Evolutionary conservation across 2,888 invertebrate species (phyloP), one percentile per base, ranked within the genome.

Genomic region (Stenchaetothrips biformis): DNA sequence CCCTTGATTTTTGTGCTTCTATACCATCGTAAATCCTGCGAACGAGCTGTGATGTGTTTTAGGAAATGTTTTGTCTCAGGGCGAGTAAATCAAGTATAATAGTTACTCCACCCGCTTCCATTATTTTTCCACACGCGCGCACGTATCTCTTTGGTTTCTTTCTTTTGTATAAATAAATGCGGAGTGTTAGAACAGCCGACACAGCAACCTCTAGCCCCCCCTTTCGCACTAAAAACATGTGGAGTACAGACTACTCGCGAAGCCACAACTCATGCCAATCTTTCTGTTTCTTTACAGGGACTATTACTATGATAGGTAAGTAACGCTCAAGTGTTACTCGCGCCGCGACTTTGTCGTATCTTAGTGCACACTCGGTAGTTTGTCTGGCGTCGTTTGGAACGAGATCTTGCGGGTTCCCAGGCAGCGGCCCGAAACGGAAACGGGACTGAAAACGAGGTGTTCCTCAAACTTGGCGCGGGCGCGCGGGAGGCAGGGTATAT

Each of bases 1-100:
- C 21, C 67, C 67, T 74, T 74, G 67, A 21, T 74, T 74, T 74
- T 74, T 74, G 67, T 74, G 67, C 67, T 74, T 74, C 11, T 25
- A 74, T 25, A 74, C 67, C 25, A 37, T 37, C 37, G 37, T 37
- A 37, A 37, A 37, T 37, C 37, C 37, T 37, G 37, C 4, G 37
- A 37, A n/a, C n/a, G n/a, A n/a, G n/a, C n/a, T n/a, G n/a, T n/a
- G n/a, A n/a, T n/a, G n/a, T 37, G 37, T 37, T 37, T 1, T 37
- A 37, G 37, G 37, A 37, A 37, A 1, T 37, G 37, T 37, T 37
- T 37, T 37, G 37, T 37, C 37, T 37, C 37, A 2, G 1, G 37
- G 4, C 37, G 37, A 37, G 37, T 1, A 37, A 37, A 37, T 37
- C 37, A 37, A 37, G 37, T 37, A 37, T 4, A 16, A 16, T 16